Evolutionary conservation across 2,113 vertebrate species (phyloP).

Genomic region (Campylorhamphus procurvoides): DNA sequence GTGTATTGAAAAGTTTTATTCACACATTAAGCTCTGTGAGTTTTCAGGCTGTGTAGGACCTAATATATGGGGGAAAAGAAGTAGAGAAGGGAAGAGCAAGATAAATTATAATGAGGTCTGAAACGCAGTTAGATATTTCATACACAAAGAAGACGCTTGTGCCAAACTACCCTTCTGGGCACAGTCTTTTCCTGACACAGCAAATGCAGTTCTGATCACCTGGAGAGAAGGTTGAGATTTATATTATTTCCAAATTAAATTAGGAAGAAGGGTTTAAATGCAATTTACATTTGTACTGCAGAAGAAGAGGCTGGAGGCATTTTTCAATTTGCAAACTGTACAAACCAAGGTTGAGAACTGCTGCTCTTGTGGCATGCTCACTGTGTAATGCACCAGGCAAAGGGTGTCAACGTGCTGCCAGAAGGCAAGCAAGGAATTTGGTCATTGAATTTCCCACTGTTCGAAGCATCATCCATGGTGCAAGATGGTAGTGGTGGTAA

Average conservation of each 20-base stretch:
- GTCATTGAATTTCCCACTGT: background rate
- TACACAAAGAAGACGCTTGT: background rate
- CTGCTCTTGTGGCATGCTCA: accelerated
- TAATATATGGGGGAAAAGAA: background rate
- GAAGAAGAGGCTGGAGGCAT: background rate
- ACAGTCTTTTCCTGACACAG: background rate
- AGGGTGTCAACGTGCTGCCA: background rate
- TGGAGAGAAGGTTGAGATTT: background rate
- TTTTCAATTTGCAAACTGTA: background rate
- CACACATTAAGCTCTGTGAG: background rate
- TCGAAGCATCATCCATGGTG: background rate
- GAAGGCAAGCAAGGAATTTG: background rate
- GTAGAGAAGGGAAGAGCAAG: background rate
- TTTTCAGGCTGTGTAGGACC: background rate
- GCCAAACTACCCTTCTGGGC: background rate
- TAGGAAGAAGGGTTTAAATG: background rate
- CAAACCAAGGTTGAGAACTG: accelerated
- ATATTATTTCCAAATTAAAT: constrained; percentile 14
- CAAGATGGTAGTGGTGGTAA: background rate
- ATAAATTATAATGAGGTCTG: background rate
- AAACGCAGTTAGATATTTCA: background rate
- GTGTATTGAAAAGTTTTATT: background rate
- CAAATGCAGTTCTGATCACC: background rate
- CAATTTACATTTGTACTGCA: background rate
- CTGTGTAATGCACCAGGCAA: background rate